Percentiles rank a stretch among this genome's conserved stretches.
Conservation (phyloP, 35 echinoderm and acorn worm species). For the Lytechinus pictus region DNA sequence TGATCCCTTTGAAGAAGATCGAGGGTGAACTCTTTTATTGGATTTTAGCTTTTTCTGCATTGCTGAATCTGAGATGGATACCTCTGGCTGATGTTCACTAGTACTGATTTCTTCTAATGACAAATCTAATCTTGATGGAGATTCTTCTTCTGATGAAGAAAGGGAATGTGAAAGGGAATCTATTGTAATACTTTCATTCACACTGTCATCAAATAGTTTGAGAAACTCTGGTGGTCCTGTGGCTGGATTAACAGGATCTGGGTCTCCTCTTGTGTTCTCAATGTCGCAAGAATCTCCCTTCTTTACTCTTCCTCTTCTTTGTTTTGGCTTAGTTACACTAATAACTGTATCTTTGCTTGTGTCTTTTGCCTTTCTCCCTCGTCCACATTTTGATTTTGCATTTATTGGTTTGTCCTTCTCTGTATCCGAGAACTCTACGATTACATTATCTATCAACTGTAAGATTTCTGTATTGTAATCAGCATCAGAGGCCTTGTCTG, state of each 20-base stretch:
- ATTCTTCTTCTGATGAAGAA: background rate
- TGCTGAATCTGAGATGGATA: conserved; percentile 4
- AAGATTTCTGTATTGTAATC: background rate
- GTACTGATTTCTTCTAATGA: background rate
- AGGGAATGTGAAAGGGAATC: background rate
- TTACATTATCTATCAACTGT: conserved; percentile 13
- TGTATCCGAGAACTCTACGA: conserved; percentile 15
- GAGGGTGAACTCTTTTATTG: background rate
- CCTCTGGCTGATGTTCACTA: background rate
- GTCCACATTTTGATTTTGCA: conserved; percentile 59
- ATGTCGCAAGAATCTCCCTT: conserved; percentile 32
- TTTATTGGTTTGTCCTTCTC: conserved; percentile 36
- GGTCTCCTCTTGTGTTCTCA: conserved; percentile 8
- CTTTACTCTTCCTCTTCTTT: conserved; percentile 64
- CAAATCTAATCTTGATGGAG: background rate
- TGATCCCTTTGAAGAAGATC: conserved; percentile 1
- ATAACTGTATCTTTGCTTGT: background rate
- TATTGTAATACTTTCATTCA: background rate
- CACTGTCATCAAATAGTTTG: background rate
- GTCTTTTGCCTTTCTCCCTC: conserved; percentile 41
- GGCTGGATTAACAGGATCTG: background rate
- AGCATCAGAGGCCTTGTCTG: background rate
- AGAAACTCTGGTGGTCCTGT: background rate
- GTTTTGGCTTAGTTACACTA: conserved; percentile 24
- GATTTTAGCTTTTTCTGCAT: conserved; percentile 2